Conservation (phyloP, 2,113 vertebrate genomes). For the Porphyrio hochstetteri region DNA sequence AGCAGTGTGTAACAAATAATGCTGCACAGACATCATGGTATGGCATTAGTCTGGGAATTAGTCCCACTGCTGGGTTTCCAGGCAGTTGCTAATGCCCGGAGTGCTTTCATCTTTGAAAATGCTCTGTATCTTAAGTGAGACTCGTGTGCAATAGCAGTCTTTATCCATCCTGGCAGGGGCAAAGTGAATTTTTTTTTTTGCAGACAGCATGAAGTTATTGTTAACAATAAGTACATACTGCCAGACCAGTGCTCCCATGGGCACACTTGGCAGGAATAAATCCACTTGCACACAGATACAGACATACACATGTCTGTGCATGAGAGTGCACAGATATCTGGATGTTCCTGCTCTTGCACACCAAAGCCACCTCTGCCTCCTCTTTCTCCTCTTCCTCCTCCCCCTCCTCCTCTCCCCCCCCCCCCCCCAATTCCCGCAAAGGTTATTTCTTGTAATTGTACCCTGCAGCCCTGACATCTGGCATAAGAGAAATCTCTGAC, state of each 20-base stretch:
- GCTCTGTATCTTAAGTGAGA: not conserved
- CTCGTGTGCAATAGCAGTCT: not conserved
- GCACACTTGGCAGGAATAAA: accelerated
- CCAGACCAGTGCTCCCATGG: not conserved
- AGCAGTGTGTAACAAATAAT: not conserved
- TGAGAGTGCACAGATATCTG: not conserved
- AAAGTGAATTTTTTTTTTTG: not conserved
- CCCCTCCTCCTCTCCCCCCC: not conserved
- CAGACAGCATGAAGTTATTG: not conserved
- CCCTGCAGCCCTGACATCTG: conserved; percentile 12
- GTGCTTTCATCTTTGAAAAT: conserved; percentile 25
- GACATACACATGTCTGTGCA: too few relatives aligned
- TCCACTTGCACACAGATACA: not conserved
- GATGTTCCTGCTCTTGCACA: not conserved
- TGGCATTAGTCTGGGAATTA: conserved; percentile 15
- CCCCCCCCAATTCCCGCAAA: not conserved
- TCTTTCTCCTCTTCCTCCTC: not conserved
- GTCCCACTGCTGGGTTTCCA: not conserved
- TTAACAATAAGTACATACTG: not conserved
- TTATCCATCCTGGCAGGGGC: not conserved
- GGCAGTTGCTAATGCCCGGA: not conserved
- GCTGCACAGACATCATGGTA: not conserved
- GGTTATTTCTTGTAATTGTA: conserved; percentile 12
- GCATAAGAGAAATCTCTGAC: not conserved
- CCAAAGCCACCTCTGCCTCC: not conserved